phyloP scores from a whole-genome alignment of 2,113 vertebrate species.

The Brevimyrus niger region DNA sequence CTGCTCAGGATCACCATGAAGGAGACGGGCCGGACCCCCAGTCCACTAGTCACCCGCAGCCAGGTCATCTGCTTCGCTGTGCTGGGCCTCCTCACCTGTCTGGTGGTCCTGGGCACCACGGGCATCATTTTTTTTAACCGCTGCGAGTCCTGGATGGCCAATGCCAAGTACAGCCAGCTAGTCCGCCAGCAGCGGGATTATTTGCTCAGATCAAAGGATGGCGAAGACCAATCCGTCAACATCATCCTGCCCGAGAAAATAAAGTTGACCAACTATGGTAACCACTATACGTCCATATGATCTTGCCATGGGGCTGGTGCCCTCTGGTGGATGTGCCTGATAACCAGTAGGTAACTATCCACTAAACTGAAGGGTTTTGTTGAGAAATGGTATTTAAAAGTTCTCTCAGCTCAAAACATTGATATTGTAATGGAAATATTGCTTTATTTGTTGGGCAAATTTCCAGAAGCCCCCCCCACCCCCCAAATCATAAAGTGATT shows the following conservation, averaged over 20 bases:
- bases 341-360: not conserved
- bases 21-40: conserved; percentile 67
- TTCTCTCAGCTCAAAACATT: not conserved
- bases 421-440: not conserved
- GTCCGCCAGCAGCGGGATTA: conserved; percentile 76
- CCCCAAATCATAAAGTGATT: not conserved
- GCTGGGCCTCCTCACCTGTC: conserved; percentile 81
- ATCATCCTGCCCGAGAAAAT: conserved; percentile 88
- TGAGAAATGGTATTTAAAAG: not conserved
- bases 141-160: conserved; percentile 82
- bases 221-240: conserved; percentile 76
- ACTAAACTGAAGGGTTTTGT: not conserved
- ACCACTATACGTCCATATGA: conserved; percentile 73
- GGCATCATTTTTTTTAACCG: conserved; percentile 84
- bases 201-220: conserved; percentile 63
- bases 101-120: conserved; percentile 80
- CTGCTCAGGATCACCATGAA: conserved; percentile 83
- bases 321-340: not conserved
- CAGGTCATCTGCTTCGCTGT: conserved; percentile 87
- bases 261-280: conserved; percentile 71
- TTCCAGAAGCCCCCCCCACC: not conserved
- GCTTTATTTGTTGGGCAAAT: not conserved
- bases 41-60: conserved; percentile 72
- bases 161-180: conserved; percentile 73
- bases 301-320: not conserved